phyloP scores from a whole-genome alignment of 2,888 invertebrate genomes.

The Folsomia candida region DNA sequence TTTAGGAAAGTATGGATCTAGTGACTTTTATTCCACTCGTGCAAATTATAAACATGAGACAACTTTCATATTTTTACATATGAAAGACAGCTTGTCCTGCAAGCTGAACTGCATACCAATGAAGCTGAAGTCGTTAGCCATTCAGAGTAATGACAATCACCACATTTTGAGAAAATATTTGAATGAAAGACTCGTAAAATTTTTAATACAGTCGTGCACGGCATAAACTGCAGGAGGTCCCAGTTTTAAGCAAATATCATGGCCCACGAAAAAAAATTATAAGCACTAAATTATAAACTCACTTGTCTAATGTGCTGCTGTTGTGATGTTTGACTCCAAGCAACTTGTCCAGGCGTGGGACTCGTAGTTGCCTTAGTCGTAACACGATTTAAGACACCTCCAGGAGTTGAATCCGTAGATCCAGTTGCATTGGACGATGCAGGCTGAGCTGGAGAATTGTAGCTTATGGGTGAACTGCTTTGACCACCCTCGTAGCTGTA shows the following conservation, averaged over 20 bases:
- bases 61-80: too few relatives aligned
- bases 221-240: background rate
- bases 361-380: slow-evolving; percentile 68
- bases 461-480: slow-evolving; percentile 69
- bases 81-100: too few relatives aligned
- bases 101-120: background rate
- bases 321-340: slow-evolving; percentile 58
- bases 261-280: background rate
- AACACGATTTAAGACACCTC: slow-evolving; percentile 64
- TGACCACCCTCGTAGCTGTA: slow-evolving; percentile 67
- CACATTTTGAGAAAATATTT: background rate
- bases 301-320: slow-evolving; percentile 60
- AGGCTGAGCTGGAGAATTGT: slow-evolving; percentile 61
- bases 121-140: too few relatives aligned
- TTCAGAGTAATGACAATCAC: background rate
- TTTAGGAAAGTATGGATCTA: background rate
- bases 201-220: background rate
- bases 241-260: background rate
- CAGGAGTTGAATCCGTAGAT: slow-evolving; percentile 50
- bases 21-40: too few relatives aligned
- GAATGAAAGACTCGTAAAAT: background rate
- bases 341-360: slow-evolving; percentile 68
- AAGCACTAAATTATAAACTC: slow-evolving; percentile 40
- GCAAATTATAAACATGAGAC: too few relatives aligned
- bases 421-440: slow-evolving; percentile 60